Conservation (phyloP, 2,888 invertebrate species). For the Lasioglossum figueresi region DNA sequence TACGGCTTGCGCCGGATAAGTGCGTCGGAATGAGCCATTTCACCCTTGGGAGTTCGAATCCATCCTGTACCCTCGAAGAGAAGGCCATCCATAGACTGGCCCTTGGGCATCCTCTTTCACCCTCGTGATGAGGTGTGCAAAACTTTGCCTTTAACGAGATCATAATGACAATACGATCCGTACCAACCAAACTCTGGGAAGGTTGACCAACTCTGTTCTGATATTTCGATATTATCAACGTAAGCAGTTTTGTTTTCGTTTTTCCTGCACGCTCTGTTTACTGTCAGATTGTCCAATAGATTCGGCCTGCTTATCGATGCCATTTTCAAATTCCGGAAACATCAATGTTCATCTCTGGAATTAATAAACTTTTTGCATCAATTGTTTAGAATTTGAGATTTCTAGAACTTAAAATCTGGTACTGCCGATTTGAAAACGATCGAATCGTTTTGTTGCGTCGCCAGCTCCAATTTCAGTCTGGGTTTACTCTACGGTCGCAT, state of each 20-base stretch:
- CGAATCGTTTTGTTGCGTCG: too few species aligned
- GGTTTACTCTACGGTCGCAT: too few species aligned
- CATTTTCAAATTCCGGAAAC: too few species aligned
- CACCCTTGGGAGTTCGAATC: slow-evolving; percentile 83
- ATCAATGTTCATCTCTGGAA: too few species aligned
- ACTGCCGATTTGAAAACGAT: background rate
- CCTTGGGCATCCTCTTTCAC: slow-evolving; percentile 77
- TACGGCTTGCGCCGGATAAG: slow-evolving; percentile 83
- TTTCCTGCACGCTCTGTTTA: background rate
- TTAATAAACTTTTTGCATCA: too few species aligned
- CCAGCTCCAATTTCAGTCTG: too few species aligned
- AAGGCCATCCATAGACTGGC: slow-evolving; percentile 73
- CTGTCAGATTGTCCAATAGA: background rate
- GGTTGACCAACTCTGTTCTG: background rate
- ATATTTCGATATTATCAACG: background rate
- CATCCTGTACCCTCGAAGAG: slow-evolving; percentile 73
- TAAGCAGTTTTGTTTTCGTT: background rate
- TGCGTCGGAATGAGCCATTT: slow-evolving; percentile 84
- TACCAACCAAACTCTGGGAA: slow-evolving; percentile 7
- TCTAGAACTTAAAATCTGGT: background rate
- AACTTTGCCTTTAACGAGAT: slow-evolving; percentile 75
- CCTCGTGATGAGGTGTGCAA: slow-evolving; percentile 78
- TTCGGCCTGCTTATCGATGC: too few species aligned
- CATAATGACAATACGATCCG: slow-evolving; percentile 66
- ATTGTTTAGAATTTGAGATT: too few species aligned